Conservation (phyloP, 1,140 invertebrate species). For the Berghia stephanieae region DNA sequence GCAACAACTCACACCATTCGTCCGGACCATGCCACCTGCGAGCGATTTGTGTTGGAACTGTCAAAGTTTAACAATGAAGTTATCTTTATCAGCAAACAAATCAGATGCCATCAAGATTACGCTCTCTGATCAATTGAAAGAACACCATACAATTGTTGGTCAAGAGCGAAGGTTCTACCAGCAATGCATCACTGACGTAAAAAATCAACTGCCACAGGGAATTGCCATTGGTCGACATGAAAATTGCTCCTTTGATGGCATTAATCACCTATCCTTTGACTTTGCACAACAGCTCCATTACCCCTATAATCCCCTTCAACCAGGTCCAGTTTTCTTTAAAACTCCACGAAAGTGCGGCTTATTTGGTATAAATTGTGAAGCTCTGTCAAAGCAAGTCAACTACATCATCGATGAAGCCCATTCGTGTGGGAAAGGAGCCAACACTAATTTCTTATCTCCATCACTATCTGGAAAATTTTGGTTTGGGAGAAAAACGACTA, state of each 20-base stretch:
- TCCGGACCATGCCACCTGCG: not conserved
- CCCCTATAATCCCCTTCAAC: constrained; percentile 42
- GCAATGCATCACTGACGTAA: not conserved
- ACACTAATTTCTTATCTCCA: constrained; percentile 35
- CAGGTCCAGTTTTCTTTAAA: constrained; percentile 46
- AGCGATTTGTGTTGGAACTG: constrained; percentile 30
- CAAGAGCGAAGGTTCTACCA: not conserved
- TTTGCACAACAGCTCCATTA: constrained; percentile 48
- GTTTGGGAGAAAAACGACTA: constrained; percentile 34
- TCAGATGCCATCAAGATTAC: not conserved
- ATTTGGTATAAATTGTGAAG: constrained; percentile 45
- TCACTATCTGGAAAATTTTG: constrained; percentile 39
- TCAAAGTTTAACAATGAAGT: constrained; percentile 6
- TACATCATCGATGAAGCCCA: constrained; percentile 44
- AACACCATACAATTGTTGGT: not conserved
- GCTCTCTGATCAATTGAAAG: not conserved
- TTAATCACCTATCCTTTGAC: constrained; percentile 35
- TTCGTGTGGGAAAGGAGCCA: constrained; percentile 35
- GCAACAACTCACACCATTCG: constrained; percentile 11
- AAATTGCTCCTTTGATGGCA: not conserved
- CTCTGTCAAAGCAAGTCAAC: constrained; percentile 29
- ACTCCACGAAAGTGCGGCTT: constrained; percentile 45
- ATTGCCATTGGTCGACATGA: not conserved
- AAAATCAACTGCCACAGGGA: not conserved
- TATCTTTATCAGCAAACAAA: not conserved